Base-by-base conservation (phyloP, 2,113 vertebrate species). In the Zosterops pallidus region DNA sequence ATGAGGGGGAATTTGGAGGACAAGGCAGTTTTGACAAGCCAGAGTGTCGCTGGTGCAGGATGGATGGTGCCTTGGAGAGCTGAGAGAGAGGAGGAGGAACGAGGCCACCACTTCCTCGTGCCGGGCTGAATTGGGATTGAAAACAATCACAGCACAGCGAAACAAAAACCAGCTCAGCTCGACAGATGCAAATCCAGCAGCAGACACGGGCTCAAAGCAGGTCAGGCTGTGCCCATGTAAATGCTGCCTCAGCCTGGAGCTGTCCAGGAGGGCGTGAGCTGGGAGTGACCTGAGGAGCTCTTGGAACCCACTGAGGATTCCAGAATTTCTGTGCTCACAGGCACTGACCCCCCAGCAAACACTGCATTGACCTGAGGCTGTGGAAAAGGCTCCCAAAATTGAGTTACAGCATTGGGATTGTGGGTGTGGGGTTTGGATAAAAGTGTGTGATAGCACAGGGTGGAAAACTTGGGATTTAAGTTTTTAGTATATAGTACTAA, bases 111-210 rank as follows among this genome's bases (percentile, higher is more conserved):
- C 92, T 95, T 90, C 88, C 88, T 56, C 14, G n/a, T 74, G 71
- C 82, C 57, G 39, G 23, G 57, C 70, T 39, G 69, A 85, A 57
- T 92, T 77, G 67, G 83, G 76, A 87, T 63, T 7, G 75, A 86
- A 92, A 95, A 93, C 94, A 95, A 86, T 92, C 85, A 37, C 47
- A 41, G 2, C 67, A 86, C 67, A 86, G 76, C 13, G 31, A 91
- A 91, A 95, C 92, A 90, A 95, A 95, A 96, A 92, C 96, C 94
- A 96, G 93, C 95, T 94, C 92, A 93, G 93, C 94, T 53, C 52
- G 25, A 57, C 31, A 29, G 94, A 95, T 96, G 93, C 96, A 96
- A 97, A 97, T 93, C 8, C 92, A 74, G 90, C 1, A 11, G 92
- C 94, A 96, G 94, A 93, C 88, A 78, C 1, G 49, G 81, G 82